Percentiles rank a stretch among this genome's conserved stretches.
Evolutionary conservation across 2,113 vertebrate genomes (phyloP).

Genomic region (Brachyhypopomus occidentalis): DNA sequence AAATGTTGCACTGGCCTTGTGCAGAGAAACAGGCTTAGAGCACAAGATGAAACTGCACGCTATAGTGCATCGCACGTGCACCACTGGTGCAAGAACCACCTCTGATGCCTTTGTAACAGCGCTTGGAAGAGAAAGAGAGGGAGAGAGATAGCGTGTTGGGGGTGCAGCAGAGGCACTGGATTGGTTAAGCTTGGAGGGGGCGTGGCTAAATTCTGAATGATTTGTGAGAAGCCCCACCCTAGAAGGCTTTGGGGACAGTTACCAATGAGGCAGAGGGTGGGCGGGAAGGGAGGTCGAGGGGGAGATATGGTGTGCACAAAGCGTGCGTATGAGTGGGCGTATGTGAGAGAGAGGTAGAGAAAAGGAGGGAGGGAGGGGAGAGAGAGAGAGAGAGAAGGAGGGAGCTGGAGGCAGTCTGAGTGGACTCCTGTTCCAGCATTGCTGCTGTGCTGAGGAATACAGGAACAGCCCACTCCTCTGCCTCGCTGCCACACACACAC

Average conservation of each 20-base stretch:
- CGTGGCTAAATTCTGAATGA: constrained; percentile 68
- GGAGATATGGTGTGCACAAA: constrained; percentile 51
- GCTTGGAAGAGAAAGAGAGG: constrained; percentile 14
- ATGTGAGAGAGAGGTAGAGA: constrained; percentile 30
- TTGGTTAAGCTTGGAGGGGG: constrained; percentile 64
- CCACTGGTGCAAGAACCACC: constrained; percentile 74
- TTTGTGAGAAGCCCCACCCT: constrained; percentile 57
- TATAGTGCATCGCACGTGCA: constrained; percentile 66
- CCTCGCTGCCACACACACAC: constrained; percentile 44
- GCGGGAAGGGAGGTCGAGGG: constrained; percentile 52
- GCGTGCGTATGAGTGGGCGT: constrained; percentile 48
- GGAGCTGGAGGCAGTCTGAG: constrained; percentile 67
- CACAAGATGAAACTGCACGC: constrained; percentile 38
- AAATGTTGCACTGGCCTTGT: constrained; percentile 34
- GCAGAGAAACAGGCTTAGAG: neutral
- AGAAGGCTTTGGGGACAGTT: constrained; percentile 66
- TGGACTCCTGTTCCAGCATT: constrained; percentile 64
- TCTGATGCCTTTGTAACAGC: constrained; percentile 70
- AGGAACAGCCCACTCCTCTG: constrained; percentile 18
- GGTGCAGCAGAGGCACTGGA: constrained; percentile 55
- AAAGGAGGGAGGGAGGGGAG: constrained; percentile 30
- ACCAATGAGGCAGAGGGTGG: constrained; percentile 58
- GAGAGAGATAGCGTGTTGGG: constrained; percentile 34
- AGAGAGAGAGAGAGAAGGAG: constrained; percentile 58
- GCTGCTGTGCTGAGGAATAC: constrained; percentile 61